These are phyloP conservation scores for Hesperia comma DNA, from an alignment of 2,888 invertebrate genomes.

Conservation along the genomic window DNA sequence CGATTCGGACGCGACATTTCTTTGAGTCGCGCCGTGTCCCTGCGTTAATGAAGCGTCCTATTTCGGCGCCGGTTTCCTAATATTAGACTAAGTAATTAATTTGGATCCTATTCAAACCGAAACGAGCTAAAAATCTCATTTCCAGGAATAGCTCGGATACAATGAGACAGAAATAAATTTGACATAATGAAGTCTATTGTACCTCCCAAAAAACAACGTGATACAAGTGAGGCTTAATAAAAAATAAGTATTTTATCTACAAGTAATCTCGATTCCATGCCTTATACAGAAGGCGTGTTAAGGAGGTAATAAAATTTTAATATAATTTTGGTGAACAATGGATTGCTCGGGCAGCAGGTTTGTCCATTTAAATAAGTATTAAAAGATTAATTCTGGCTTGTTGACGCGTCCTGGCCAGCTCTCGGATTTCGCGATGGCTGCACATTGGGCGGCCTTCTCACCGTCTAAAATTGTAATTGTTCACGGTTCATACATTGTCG, in stretches of 20 bases:
- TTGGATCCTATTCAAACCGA: conserved; percentile 18
- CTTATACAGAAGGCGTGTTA: conserved; percentile 32
- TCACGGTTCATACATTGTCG: conserved; percentile 58
- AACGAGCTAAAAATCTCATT: background rate
- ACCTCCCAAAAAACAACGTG: background rate
- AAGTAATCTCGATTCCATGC: conserved; percentile 32
- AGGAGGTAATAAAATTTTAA: conserved; percentile 44
- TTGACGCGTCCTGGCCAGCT: conserved; percentile 76
- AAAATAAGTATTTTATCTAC: conserved; percentile 30
- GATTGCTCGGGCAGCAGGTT: conserved; percentile 60
- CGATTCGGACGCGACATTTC: conserved; percentile 80
- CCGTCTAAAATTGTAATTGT: conserved; percentile 62
- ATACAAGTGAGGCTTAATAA: conserved; percentile 26
- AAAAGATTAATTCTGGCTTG: conserved; percentile 80
- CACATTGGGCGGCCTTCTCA: conserved; percentile 52
- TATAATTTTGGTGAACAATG: conserved; percentile 72
- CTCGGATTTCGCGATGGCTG: conserved; percentile 68
- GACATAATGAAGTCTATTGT: background rate
- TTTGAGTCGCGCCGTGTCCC: conserved; percentile 71
- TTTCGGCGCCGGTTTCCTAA: conserved; percentile 64
- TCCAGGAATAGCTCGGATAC: background rate
- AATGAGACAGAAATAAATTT: conserved; percentile 2
- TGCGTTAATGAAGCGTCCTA: conserved; percentile 81
- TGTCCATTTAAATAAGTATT: conserved; percentile 72
- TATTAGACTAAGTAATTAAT: conserved; percentile 31